Percentiles rank a stretch among this genome's conserved stretches.
These are phyloP conservation scores for Heterotis niloticus DNA, from an alignment of 2,113 vertebrate species.

Conservation along the genomic window DNA sequence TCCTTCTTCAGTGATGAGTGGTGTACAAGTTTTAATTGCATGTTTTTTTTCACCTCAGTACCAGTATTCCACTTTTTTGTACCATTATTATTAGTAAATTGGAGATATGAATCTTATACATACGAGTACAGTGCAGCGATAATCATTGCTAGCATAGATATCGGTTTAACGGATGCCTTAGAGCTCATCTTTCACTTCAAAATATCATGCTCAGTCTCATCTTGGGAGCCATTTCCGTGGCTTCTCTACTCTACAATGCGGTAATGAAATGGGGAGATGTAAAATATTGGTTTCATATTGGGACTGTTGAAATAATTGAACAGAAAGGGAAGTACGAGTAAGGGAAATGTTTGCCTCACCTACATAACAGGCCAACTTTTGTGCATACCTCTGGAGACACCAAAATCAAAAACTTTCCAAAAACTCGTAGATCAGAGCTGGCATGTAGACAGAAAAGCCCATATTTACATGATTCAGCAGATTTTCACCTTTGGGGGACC, in stretches of 20 bases:
- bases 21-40: not conserved
- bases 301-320: conserved; percentile 44
- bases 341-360: conserved; percentile 60
- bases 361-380: conserved; percentile 72
- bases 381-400: conserved; percentile 67
- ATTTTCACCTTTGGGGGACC: conserved; percentile 66
- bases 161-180: conserved; percentile 11
- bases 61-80: not conserved
- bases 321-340: conserved; percentile 66
- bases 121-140: not conserved
- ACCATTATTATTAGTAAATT: not conserved
- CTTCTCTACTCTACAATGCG: conserved; percentile 36
- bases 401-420: conserved; percentile 74
- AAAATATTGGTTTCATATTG: conserved; percentile 49
- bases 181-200: conserved; percentile 18
- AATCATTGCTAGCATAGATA: conserved; percentile 11
- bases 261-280: conserved; percentile 31
- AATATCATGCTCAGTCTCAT: conserved; percentile 25
- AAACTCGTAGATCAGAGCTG: conserved; percentile 80
- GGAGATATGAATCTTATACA: conserved; percentile 6
- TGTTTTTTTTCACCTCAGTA: not conserved
- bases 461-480: conserved; percentile 85
- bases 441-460: conserved; percentile 79
- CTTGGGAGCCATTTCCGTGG: conserved; percentile 32
- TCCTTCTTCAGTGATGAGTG: not conserved